These are phyloP conservation scores for Xiphorhynchus elegans DNA, from an alignment of 2,113 vertebrate genomes.

Conservation along the genomic window DNA sequence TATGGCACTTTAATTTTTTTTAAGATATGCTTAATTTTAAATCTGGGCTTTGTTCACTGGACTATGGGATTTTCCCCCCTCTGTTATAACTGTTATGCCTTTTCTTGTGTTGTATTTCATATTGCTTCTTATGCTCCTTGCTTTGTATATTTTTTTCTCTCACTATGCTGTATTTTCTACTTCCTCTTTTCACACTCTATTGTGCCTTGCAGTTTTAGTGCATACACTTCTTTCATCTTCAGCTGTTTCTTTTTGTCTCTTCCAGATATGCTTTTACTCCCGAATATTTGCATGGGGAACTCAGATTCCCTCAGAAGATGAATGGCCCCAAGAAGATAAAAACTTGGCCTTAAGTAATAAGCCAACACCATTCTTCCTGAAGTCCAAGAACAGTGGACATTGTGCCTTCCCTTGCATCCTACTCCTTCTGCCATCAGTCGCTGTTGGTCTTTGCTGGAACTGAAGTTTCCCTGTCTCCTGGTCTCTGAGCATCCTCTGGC, in stretches of 20 bases:
- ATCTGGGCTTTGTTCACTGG: neutral
- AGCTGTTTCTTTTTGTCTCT: neutral
- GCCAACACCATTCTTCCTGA: neutral
- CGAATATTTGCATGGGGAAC: neutral
- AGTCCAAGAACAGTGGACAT: neutral
- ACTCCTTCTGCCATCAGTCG: neutral
- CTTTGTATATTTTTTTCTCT: neutral
- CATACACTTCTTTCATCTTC: neutral
- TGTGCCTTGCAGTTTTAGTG: neutral
- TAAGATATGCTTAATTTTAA: neutral
- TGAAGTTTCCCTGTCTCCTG: neutral
- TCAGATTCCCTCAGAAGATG: neutral
- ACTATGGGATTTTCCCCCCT: rapidly evolving
- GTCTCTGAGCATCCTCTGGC: neutral
- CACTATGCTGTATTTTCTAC: neutral
- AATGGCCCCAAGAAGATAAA: neutral
- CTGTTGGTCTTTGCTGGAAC: neutral
- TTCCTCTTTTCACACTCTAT: neutral
- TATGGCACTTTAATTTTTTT: neutral
- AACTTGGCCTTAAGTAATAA: neutral
- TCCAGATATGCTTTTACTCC: neutral
- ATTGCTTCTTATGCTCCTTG: neutral
- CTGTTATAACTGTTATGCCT: neutral
- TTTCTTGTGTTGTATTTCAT: neutral
- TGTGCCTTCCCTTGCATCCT: neutral